phyloP scores from a whole-genome alignment of 1,140 invertebrate genomes.

The Yoshiicerus persimilis region DNA sequence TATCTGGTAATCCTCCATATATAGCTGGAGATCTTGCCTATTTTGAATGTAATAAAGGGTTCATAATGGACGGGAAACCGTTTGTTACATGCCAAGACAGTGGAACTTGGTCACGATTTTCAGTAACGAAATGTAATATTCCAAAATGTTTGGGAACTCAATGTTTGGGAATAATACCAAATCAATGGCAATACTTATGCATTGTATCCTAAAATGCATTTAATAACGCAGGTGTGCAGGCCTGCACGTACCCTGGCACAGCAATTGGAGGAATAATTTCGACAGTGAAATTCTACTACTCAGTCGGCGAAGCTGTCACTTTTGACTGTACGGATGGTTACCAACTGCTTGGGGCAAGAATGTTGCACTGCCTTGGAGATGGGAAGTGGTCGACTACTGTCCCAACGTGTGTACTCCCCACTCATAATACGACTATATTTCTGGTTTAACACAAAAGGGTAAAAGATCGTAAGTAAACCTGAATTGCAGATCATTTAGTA shows the following conservation, averaged over 20 bases:
- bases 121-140: constrained; percentile 77
- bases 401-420: neutral
- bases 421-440: neutral
- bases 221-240: constrained; percentile 66
- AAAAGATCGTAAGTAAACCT: neutral
- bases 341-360: constrained; percentile 68
- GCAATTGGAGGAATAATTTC: constrained; percentile 81
- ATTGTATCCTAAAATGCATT: neutral
- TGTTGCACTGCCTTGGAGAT: constrained; percentile 73
- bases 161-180: too few species aligned
- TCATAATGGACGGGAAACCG: constrained; percentile 81
- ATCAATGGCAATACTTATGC: too few species aligned
- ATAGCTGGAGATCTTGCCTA: constrained; percentile 79
- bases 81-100: constrained; percentile 84
- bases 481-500: neutral
- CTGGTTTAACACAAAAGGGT: neutral
- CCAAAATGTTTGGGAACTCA: too few species aligned
- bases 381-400: constrained; percentile 59
- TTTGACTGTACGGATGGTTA: constrained; percentile 80
- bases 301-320: constrained; percentile 78
- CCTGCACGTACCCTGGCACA: constrained; percentile 80
- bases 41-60: constrained; percentile 82
- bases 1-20: constrained; percentile 69
- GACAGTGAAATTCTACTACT: constrained; percentile 81
- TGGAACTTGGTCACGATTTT: constrained; percentile 78